Evolutionary conservation across 2,888 invertebrate genomes (phyloP).

Genomic region (Galerucella nymphaeae): DNA sequence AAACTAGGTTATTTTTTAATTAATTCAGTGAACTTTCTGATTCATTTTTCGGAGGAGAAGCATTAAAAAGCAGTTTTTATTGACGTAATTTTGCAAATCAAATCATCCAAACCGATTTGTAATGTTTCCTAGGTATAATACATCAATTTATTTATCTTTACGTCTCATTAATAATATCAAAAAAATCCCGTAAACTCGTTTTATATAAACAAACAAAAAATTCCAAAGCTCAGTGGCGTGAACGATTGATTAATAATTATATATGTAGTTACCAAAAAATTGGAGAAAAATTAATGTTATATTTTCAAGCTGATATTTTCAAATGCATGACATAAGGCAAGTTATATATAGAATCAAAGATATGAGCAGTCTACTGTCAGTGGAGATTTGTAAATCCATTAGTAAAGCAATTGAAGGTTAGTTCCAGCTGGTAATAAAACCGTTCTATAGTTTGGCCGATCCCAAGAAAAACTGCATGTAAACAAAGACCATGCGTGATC

Average conservation of each 20-base stretch:
- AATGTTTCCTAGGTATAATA: conserved; percentile 4
- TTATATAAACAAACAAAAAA: conserved; percentile 15
- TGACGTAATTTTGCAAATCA: background rate
- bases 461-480: too few species aligned
- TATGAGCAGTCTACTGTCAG: background rate
- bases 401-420: too few species aligned
- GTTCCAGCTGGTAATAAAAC: too few species aligned
- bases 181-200: conserved; percentile 1
- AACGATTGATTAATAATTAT: background rate
- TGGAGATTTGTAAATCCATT: background rate
- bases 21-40: background rate
- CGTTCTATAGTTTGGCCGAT: too few species aligned
- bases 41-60: background rate
- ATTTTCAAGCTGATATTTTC: background rate
- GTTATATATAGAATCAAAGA: background rate
- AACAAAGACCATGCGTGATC: too few species aligned
- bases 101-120: background rate
- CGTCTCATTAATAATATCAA: conserved; percentile 15
- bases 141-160: conserved; percentile 6
- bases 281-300: background rate
- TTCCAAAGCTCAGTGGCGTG: conserved; percentile 3
- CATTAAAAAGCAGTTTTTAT: background rate
- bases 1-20: background rate
- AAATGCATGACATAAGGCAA: background rate
- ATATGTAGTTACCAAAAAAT: too few species aligned